phyloP scores from a whole-genome alignment of 2,888 invertebrate genomes.

The Calameuta pallipes region DNA sequence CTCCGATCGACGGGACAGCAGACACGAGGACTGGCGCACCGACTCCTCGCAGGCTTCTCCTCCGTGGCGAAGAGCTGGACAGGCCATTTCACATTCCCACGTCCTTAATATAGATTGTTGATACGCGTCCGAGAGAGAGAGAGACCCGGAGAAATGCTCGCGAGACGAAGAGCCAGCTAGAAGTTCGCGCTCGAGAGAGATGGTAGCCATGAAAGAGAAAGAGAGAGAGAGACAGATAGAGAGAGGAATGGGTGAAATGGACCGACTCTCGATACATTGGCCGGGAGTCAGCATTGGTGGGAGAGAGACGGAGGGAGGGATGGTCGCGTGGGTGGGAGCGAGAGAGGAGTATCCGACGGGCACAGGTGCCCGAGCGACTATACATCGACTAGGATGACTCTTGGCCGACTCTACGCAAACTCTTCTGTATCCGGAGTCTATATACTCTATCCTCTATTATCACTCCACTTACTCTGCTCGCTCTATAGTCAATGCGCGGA shows the following conservation, averaged over 20 bases:
- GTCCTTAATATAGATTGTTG: conserved; percentile 61
- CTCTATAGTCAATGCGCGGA: background rate
- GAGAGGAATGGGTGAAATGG: conserved; percentile 16
- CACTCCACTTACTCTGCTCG: background rate
- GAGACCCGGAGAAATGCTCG: conserved; percentile 10
- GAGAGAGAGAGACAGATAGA: conserved; percentile 21
- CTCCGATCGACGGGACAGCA: conserved; percentile 14
- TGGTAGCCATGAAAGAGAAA: background rate
- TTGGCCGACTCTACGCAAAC: background rate
- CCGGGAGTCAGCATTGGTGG: conserved; percentile 16
- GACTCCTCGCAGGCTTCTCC: conserved; percentile 21
- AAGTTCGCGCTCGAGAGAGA: background rate
- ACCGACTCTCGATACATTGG: conserved; percentile 15
- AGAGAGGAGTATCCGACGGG: conserved; percentile 9
- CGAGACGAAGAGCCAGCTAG: background rate
- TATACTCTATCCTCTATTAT: background rate
- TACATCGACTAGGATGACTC: background rate
- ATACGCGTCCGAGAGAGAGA: conserved; percentile 43
- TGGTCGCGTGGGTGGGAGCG: conserved; percentile 9
- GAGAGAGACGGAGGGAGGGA: conserved; percentile 18
- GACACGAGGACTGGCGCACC: conserved; percentile 29
- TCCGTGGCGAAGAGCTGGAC: conserved; percentile 32
- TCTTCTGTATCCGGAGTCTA: background rate
- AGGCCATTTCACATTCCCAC: conserved; percentile 60
- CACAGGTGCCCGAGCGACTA: conserved; percentile 16